Base-by-base conservation (phyloP, 2,888 invertebrate genomes). In the Pollenia labialis region DNA sequence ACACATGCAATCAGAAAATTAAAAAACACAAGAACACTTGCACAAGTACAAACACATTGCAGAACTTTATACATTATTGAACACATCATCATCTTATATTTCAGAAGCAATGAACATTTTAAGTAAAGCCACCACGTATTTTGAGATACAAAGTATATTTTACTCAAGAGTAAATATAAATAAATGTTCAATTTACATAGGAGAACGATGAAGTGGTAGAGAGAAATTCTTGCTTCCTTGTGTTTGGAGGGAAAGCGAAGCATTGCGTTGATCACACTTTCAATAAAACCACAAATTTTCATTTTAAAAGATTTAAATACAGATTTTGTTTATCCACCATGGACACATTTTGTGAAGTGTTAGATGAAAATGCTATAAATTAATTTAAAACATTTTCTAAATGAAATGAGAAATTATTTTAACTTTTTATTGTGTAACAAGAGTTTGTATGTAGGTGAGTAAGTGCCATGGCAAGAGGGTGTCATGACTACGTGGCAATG, bases 291-390 rank as follows among this genome's bases (percentile, higher is more conserved):
- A 84, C 84, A 84, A 87, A 87, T 87, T 84, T 81, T 77, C 76
- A 87, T 87, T 87, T 77, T 44, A 62, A 68, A 77, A 77, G 87
- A 84, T 81, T 87, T 84, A 84, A 87, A 77, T 74, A 12, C 1
- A 69, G 66, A 84, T 81, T 80, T 72, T 72, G 54, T 76, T 72
- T 76, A 71, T 62, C 48, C 71, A 64, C 18, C 56, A 62, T 62
- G 62, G 46, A 76, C 44, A 72, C 76, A 71, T 56, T 75, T 75
- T 60, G 58, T 60, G 11, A 74, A 66, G 76, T 75, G 76, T 64
- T 48, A 64, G 48, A 32, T 32, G 32, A 52, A 87, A 87, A 87
- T 68, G 84, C 87, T 84, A 87, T 87, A 87, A 87, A 87, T 84
- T 87, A 84, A 87, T 87, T 84, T 87, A 69, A 81, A 68, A 81